Evolutionary conservation across 2,888 invertebrate genomes (phyloP), one percentile per base, ranked within the genome.

Genomic region (Perdita meconis): DNA sequence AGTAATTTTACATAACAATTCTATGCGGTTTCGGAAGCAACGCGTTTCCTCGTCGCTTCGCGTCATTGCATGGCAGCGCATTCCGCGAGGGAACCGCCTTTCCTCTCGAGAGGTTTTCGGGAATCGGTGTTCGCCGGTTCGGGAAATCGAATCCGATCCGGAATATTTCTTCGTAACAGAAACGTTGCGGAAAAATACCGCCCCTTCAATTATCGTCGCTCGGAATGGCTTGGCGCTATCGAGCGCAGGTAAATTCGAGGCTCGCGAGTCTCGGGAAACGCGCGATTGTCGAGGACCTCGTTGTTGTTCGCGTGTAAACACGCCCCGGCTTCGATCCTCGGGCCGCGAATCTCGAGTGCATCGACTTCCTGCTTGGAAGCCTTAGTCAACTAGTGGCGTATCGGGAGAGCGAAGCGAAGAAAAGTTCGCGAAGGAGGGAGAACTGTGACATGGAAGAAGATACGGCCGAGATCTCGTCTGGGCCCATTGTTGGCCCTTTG

Each of bases 401-500:
- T n/a, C 26, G 50, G 26, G 51, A 10, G 6, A 10, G 34, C 22
- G n/a, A 12, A 40, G 16, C 5, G 10, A 8, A 10, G 8, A 22
- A 47, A 13, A 19, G 19, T 16, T 34, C 5, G 10, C 8, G n/a
- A 16, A 22, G 5, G 36, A 19, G 30, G 24, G 44, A 53, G 55
- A 67, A 71, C 38, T 71, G 63, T 78, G 68, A 77, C 67, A 55
- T 26, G 56, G 72, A 59, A 50, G 70, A 77, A 80, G 80, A 81
- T 80, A 71, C 70, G 80, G 70, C 71, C 51, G 78, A 80, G 71
- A 81, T 81, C 81, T 80, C 68, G 81, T 81, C 80, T 80, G 81
- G 75, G 63, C 59, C 74, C 80, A 84, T 81, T 82, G 83, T 84
- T 73, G 72, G 80, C 64, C 70, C 77, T 83, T 83, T 84, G 83